These are phyloP conservation scores for Anthophora plumipes DNA, from an alignment of 2,888 invertebrate species.

Conservation along the genomic window DNA sequence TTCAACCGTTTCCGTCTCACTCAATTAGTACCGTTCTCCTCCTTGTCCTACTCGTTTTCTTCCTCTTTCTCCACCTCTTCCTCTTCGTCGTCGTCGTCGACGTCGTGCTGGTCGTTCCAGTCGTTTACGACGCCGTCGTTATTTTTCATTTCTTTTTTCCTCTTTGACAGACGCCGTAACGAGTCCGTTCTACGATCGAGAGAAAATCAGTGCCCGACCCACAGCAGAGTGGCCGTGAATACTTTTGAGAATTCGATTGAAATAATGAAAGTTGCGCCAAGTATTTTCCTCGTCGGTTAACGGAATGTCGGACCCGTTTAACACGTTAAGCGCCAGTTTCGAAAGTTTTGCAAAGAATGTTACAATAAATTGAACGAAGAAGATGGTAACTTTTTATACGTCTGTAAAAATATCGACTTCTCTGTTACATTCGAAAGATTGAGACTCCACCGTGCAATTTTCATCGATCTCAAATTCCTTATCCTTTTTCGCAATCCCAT, in stretches of 20 bases:
- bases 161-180: constrained; percentile 51
- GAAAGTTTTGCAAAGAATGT: no score
- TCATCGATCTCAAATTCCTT: no score
- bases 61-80: neutral
- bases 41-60: constrained; percentile 7
- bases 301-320: neutral
- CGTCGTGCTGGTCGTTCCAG: constrained; percentile 10
- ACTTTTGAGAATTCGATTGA: constrained; percentile 45
- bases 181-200: constrained; percentile 52
- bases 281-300: neutral
- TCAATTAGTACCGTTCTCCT: constrained; percentile 55
- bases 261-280: constrained; percentile 24
- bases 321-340: no score
- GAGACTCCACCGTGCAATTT: no score
- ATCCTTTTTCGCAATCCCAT: no score
- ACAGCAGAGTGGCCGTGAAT: constrained; percentile 35
- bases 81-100: constrained; percentile 8
- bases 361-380: no score
- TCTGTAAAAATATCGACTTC: no score
- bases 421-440: no score
- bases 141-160: constrained; percentile 49
- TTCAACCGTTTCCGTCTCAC: constrained; percentile 53
- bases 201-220: constrained; percentile 34
- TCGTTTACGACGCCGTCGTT: constrained; percentile 18
- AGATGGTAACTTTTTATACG: no score